A percentile compares a stretch with the other conserved stretches of the same genome.
Evolutionary conservation across 2,888 invertebrate species (phyloP).

Genomic region (Diloba caeruleocephala): DNA sequence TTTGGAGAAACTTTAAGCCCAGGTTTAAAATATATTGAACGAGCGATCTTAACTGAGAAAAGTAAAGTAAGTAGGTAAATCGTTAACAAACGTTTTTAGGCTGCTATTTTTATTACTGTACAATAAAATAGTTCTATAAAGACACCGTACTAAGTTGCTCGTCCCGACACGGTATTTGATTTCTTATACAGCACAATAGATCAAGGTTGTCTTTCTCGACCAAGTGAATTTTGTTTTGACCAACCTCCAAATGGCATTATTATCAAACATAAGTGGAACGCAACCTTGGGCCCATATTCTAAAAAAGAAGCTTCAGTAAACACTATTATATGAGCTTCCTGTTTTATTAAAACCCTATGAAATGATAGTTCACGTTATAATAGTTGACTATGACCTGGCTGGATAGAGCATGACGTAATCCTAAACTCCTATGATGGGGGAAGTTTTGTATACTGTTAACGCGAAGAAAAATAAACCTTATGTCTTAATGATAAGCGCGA

Average conservation of each 20-base stretch:
- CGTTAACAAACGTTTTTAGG: too few relatives aligned
- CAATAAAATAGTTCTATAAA: too few relatives aligned
- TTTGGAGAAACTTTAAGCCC: too few relatives aligned
- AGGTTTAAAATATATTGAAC: too few relatives aligned
- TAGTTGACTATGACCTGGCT: conserved; percentile 66
- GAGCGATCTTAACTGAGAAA: too few relatives aligned
- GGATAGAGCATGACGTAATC: conserved; percentile 70
- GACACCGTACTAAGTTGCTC: conserved; percentile 12
- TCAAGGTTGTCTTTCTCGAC: conserved; percentile 42
- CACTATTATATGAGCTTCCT: too few relatives aligned
- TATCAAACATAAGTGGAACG: conserved; percentile 48
- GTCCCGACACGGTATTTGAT: conserved; percentile 6
- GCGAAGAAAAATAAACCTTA: conserved; percentile 43
- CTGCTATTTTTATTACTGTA: too few relatives aligned
- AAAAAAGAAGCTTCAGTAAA: conserved; percentile 56
- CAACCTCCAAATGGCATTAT: conserved; percentile 56
- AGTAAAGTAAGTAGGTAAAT: too few relatives aligned
- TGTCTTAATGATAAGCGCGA: conserved; percentile 12
- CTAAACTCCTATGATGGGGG: conserved; percentile 59
- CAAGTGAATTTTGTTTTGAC: conserved; percentile 35
- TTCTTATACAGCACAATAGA: conserved; percentile 23
- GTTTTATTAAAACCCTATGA: conserved; percentile 45
- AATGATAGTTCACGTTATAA: conserved; percentile 54
- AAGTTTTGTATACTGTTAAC: conserved; percentile 1
- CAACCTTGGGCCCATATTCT: conserved; percentile 68